Conservation (phyloP, 2,888 invertebrate genomes). For the Pandemis heparana region DNA sequence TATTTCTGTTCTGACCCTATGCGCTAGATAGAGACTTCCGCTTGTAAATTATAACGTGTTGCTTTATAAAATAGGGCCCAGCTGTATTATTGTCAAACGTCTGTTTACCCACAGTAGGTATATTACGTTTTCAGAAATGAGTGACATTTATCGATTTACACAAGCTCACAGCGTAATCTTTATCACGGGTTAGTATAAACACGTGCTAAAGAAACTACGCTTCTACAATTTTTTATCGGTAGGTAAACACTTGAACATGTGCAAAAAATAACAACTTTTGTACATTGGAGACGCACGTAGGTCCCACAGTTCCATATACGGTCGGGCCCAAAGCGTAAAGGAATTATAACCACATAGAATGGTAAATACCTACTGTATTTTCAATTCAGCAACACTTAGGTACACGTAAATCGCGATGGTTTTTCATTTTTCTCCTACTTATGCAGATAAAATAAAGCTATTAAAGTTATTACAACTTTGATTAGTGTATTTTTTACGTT, state of each 20-base stretch:
- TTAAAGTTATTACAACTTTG: no score
- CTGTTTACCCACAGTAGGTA: background rate
- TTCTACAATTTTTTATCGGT: conserved; percentile 27
- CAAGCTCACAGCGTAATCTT: background rate
- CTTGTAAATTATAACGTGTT: no score
- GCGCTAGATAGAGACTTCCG: no score
- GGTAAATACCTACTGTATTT: no score
- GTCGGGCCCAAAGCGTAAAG: background rate
- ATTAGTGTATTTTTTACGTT: no score
- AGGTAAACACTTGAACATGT: conserved; percentile 18
- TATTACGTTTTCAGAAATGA: conserved; percentile 1
- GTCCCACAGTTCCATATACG: background rate
- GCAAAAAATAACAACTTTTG: conserved; percentile 2
- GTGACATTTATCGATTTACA: background rate
- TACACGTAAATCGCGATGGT: no score
- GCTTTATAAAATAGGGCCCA: no score
- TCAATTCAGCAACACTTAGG: no score
- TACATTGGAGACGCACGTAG: background rate
- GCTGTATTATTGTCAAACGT: background rate
- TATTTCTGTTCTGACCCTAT: no score
- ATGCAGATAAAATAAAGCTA: no score
- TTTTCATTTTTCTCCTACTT: no score
- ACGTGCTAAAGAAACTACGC: conserved; percentile 28
- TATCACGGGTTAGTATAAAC: conserved; percentile 29
- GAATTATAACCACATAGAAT: no score